Evolutionary conservation across 2,113 vertebrate genomes (phyloP), one percentile per base, ranked within the genome.

Genomic region (Microcebus griseorufus): DNA sequence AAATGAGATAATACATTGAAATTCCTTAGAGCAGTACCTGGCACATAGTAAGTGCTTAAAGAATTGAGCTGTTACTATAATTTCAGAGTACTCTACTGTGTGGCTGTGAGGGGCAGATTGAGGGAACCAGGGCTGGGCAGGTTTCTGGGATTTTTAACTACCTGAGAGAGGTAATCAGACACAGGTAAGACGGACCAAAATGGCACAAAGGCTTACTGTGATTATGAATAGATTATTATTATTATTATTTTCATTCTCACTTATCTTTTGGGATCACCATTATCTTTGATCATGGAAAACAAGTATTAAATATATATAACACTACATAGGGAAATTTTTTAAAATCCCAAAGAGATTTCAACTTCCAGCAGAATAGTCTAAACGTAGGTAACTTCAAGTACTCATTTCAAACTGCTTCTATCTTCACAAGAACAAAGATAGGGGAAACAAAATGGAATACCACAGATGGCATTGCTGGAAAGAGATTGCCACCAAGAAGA

Each of bases 391-490:
- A 97, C 95, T 97, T 97, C 58, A 65, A 22, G 75, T 60, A 34
- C 75, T 96, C 62, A 70, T 94, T 97, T 93, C 51, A 92, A 92
- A 96, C 62, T 90, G 95, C 84, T 92, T 98, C 97, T 97, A 95
- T 96, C 87, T 88, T 93, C 75, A 95, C 73, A 93, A 81, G 95
- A 93, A 85, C 25, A 79, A 96, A 94, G 78, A 85, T 42, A 62
- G 34, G n/a, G 32, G 62, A 69, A 80, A 82, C 51, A 89, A 91
- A 89, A 58, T 75, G 78, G 69, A 89, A 69, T 48, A 34, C 39
- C 23, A 22, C 39, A 92, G 80, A 67, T 48, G 62, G 67, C 42
- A 25, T 85, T 93, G 80, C 75, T 69, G 18, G 83, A 90, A 92
- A 92, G 62, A 69, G 91, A 91, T 65, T 79, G 67, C 1, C 37